Base-by-base conservation (phyloP, 2,797 vertebrate species). In the Hippopotamyrus pictus region DNA sequence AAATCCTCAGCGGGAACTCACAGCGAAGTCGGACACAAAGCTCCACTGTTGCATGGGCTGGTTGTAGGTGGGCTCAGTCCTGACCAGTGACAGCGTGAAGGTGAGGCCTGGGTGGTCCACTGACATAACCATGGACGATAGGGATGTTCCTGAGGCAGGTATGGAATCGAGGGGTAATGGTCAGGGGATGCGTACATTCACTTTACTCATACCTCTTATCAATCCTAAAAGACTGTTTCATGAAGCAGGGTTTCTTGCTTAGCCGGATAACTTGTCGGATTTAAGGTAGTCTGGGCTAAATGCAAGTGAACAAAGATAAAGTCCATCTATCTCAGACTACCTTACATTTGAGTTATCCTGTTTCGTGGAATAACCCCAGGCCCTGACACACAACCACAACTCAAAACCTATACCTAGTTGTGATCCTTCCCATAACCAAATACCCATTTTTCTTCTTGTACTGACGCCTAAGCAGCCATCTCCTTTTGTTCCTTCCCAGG, bases 11-110 rank as follows among this genome's bases (percentile, higher is more conserved):
- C 3, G 2, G 2, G 7, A 50, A 96, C 96, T 95, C 93, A 97
- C 97, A 79, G 97, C 96, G 91, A 97, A 97, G 93, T 97, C 96
- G 0, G 97, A 97, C 88, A 97, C 91, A 84, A 97, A 97, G 89
- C 95, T 97, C 97, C 96, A 97, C 90, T 96, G 97, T 93, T 97
- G 97, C 95, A 96, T 96, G 83, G 97, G 96, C 91, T 96, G 96
- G 92, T 97, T 96, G 94, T 97, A 97, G 0, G 96, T 96, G 0
- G 95, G 95, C 92, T 97, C 96, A 0, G 96, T 97, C 90, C 94
- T 93, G 92, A 97, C 92, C 89, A 98, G 93, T 88, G 93, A 92
- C 8, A 97, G 94, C 0, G 95, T 96, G 91, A 98, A 97, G 0
- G 96, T 97, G 90, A 97, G 94, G 33, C 96, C 95, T 1, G 96